These are phyloP conservation scores for Rhyzopertha dominica DNA, from an alignment of 1,140 invertebrate species.

Conservation along the genomic window DNA sequence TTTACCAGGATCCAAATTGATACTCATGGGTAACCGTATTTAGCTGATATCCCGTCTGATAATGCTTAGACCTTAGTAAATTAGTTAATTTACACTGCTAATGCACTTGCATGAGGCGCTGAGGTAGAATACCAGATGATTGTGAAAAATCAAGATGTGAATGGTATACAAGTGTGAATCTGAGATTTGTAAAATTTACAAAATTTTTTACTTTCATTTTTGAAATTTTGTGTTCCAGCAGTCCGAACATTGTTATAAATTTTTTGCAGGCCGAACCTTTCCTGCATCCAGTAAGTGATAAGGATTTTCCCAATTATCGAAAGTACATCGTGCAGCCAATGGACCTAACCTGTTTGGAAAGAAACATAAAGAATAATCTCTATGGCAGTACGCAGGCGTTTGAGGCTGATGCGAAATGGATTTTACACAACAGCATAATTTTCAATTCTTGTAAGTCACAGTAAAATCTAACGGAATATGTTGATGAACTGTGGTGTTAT, in stretches of 20 bases:
- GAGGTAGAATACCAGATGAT: no score
- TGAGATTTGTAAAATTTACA: slow-evolving; percentile 8
- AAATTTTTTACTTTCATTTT: slow-evolving; percentile 6
- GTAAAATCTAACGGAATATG: no score
- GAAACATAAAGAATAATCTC: slow-evolving; percentile 69
- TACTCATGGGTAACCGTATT: no score
- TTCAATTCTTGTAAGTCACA: slow-evolving; percentile 83
- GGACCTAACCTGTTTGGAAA: slow-evolving; percentile 70
- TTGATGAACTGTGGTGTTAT: slow-evolving; percentile 38
- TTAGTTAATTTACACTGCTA: no score
- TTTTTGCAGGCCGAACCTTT: slow-evolving; percentile 64
- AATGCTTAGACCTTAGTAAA: no score
- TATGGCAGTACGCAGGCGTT: slow-evolving; percentile 89
- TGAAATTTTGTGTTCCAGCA: slow-evolving; percentile 4
- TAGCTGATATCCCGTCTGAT: no score
- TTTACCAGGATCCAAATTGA: no score
- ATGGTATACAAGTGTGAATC: not conserved
- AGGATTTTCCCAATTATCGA: slow-evolving; percentile 64
- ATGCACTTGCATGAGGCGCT: no score
- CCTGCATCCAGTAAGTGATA: slow-evolving; percentile 63
- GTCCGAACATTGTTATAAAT: no score
- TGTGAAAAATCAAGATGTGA: no score
- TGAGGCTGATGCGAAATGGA: slow-evolving; percentile 85
- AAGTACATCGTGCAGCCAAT: slow-evolving; percentile 82
- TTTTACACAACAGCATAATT: slow-evolving; percentile 85